phyloP scores from a whole-genome alignment of 1,140 invertebrate genomes.

The Ctenoplectra terminalis region DNA sequence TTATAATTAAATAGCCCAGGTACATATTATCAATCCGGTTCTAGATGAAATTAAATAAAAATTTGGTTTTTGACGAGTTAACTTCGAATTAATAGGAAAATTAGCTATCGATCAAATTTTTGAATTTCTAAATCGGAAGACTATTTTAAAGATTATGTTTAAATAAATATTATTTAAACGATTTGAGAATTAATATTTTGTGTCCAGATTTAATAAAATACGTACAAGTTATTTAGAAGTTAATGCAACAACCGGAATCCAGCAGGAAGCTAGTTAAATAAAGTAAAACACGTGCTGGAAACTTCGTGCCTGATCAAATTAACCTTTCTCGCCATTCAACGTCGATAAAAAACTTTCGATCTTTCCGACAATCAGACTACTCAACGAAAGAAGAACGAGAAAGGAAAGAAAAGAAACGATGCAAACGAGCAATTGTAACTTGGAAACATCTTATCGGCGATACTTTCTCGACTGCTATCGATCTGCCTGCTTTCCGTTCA shows the following conservation, averaged over 20 bases:
- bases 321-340: slow-evolving; percentile 14
- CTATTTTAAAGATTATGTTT: neutral
- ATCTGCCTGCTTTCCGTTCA: neutral
- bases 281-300: neutral
- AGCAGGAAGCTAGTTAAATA: neutral
- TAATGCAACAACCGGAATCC: too few species aligned
- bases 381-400: neutral
- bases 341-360: slow-evolving; percentile 26
- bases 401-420: neutral
- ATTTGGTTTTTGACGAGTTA: too few species aligned
- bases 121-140: neutral
- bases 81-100: neutral
- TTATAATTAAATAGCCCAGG: too few species aligned
- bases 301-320: slow-evolving; percentile 26
- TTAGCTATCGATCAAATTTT: neutral
- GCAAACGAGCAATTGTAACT: slow-evolving; percentile 14
- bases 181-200: too few species aligned
- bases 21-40: too few species aligned
- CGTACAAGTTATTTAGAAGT: too few species aligned
- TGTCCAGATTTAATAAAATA: too few species aligned
- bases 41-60: too few species aligned
- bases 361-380: neutral
- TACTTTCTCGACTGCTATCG: slow-evolving; percentile 1
- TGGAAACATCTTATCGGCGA: neutral
- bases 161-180: too few species aligned